Percentiles rank a stretch among this genome's conserved stretches.
Conservation (phyloP, 2,113 vertebrate species). For the Phyllopteryx taeniolatus region DNA sequence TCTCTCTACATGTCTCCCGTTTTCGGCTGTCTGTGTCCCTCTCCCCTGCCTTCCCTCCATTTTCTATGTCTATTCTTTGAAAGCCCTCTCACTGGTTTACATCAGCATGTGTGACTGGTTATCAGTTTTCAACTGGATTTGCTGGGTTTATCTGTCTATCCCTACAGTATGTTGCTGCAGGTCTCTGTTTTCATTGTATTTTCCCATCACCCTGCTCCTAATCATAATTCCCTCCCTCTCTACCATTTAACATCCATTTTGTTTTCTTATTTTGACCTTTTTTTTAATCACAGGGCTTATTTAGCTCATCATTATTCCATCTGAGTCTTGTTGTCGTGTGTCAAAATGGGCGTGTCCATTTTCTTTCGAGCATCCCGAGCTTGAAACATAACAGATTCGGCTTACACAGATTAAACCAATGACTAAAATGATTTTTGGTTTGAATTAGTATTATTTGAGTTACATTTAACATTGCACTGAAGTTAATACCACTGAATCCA, state of each 20-base stretch:
- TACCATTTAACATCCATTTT: conserved; percentile 5
- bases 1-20: conserved; percentile 19
- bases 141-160: not conserved
- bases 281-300: not conserved
- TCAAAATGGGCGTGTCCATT: conserved; percentile 61
- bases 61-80: conserved; percentile 27
- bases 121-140: conserved; percentile 6
- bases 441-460: not conserved
- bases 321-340: conserved; percentile 28
- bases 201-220: not conserved
- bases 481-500: not conserved
- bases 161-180: conserved; percentile 1
- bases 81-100: not conserved
- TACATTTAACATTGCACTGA: not conserved
- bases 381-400: not conserved
- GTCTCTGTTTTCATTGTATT: not conserved
- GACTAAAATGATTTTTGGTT: not conserved
- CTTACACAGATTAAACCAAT: not conserved
- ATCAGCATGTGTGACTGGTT: not conserved
- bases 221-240: not conserved
- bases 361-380: conserved; percentile 24
- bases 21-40: conserved; percentile 18
- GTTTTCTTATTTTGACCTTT: not conserved
- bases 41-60: conserved; percentile 42
- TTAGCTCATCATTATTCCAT: not conserved